Conservation (phyloP, 2,797 vertebrate species). For the Parauchenoglanis punctatus region DNA sequence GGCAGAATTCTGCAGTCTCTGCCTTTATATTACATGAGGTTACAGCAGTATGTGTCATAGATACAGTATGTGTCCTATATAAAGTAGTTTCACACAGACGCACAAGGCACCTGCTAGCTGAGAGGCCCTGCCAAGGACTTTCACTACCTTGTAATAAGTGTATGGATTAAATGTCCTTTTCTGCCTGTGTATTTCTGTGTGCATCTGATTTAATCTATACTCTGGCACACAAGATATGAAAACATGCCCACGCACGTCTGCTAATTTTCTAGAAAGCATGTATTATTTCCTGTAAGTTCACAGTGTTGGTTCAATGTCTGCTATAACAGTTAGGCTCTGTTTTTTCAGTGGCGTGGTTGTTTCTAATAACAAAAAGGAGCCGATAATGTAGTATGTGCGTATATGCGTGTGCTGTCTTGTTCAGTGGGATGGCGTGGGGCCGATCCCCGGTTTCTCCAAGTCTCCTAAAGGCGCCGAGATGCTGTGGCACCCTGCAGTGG, state of each 20-base stretch:
- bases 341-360: neutral
- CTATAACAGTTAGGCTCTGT: neutral
- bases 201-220: neutral
- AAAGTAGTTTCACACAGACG: neutral
- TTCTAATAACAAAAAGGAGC: neutral
- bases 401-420: conserved; percentile 32
- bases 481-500: conserved; percentile 96
- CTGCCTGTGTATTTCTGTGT: neutral
- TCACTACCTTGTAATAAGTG: neutral
- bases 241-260: neutral
- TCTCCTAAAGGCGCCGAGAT: conserved; percentile 97
- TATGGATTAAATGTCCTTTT: neutral
- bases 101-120: neutral
- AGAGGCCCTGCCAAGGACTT: neutral
- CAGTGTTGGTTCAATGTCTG: neutral
- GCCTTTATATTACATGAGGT: neutral
- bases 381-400: conserved; percentile 2
- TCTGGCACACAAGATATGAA: neutral
- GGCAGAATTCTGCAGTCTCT: neutral
- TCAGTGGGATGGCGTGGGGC: conserved; percentile 97
- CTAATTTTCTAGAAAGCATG: neutral
- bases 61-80: neutral
- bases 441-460: conserved; percentile 94
- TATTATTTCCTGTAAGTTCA: neutral
- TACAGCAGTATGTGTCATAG: neutral